These are phyloP conservation scores for Lycocorax pyrrhopterus DNA, from an alignment of 2,113 vertebrate species.

Conservation along the genomic window DNA sequence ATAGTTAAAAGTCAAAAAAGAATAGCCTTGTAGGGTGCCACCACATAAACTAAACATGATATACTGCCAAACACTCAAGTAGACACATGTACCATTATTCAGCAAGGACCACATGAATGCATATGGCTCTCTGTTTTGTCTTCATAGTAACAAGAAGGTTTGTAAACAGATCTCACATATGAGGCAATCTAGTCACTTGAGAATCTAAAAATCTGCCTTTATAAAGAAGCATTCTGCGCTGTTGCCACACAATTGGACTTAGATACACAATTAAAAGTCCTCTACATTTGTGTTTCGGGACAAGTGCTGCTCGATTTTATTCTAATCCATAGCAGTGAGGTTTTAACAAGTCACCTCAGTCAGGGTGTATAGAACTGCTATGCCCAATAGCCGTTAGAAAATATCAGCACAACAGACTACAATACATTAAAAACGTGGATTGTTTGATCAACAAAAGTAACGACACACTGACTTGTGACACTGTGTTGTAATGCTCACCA, in stretches of 20 bases:
- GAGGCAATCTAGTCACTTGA: slow-evolving; percentile 64
- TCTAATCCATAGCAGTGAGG: neutral
- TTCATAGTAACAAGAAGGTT: slow-evolving; percentile 74
- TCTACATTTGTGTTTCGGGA: neutral
- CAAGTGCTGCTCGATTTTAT: neutral
- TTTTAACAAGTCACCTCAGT: neutral
- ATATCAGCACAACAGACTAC: neutral
- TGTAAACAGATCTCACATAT: slow-evolving; percentile 66
- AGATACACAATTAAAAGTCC: slow-evolving; percentile 26
- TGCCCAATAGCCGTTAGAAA: neutral
- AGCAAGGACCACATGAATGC: slow-evolving; percentile 65
- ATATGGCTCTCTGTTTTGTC: slow-evolving; percentile 71
- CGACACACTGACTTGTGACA: neutral
- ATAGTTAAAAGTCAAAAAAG: slow-evolving; percentile 33
- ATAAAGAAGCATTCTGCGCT: slow-evolving; percentile 20
- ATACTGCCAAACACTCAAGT: slow-evolving; percentile 64
- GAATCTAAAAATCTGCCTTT: slow-evolving; percentile 65
- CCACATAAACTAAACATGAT: slow-evolving; percentile 51
- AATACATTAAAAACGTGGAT: neutral
- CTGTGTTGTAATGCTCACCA: neutral
- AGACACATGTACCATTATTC: slow-evolving; percentile 67
- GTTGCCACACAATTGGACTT: slow-evolving; percentile 12
- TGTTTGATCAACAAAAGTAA: neutral
- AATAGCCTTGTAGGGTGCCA: slow-evolving; percentile 52
- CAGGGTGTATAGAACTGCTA: neutral